Conservation (phyloP, 2,113 vertebrate species). For the Cinclus cinclus region DNA sequence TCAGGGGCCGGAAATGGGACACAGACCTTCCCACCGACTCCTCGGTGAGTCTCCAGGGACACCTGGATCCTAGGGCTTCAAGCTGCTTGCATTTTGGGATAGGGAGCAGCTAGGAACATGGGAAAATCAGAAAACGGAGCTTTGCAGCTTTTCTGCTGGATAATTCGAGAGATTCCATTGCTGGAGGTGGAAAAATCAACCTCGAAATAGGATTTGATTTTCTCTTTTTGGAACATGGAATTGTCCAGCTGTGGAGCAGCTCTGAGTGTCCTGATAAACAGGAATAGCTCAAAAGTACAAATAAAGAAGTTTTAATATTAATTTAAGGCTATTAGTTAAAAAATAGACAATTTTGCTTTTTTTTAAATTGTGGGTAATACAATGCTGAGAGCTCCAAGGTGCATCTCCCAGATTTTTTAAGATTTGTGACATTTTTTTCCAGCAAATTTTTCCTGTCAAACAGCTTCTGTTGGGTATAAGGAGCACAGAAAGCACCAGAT, state of each 20-base stretch:
- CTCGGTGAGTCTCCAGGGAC: slow-evolving; percentile 76
- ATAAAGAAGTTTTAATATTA: not conserved
- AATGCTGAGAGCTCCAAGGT: not conserved
- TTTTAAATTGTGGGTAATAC: not conserved
- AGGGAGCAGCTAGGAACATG: rapidly evolving
- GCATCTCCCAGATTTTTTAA: not conserved
- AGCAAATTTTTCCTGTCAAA: not conserved
- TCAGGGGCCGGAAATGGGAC: slow-evolving; percentile 95
- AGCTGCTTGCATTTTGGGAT: rapidly evolving
- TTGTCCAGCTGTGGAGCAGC: no score
- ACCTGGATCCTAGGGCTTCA: no score
- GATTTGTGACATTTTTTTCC: not conserved
- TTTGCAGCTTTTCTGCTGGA: not conserved
- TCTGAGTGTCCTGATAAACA: not conserved
- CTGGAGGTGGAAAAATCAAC: not conserved
- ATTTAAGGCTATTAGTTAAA: not conserved
- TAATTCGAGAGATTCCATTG: rapidly evolving
- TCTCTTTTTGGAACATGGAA: not conserved
- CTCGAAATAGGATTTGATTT: not conserved
- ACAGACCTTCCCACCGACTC: slow-evolving; percentile 92
- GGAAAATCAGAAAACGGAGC: no score
- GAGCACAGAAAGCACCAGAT: not conserved
- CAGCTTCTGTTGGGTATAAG: rapidly evolving
- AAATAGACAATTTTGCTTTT: not conserved
- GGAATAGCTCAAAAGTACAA: not conserved